These are phyloP conservation scores for Rhinopomastus cyanomelas DNA, from an alignment of 2,113 vertebrate species.

Conservation along the genomic window DNA sequence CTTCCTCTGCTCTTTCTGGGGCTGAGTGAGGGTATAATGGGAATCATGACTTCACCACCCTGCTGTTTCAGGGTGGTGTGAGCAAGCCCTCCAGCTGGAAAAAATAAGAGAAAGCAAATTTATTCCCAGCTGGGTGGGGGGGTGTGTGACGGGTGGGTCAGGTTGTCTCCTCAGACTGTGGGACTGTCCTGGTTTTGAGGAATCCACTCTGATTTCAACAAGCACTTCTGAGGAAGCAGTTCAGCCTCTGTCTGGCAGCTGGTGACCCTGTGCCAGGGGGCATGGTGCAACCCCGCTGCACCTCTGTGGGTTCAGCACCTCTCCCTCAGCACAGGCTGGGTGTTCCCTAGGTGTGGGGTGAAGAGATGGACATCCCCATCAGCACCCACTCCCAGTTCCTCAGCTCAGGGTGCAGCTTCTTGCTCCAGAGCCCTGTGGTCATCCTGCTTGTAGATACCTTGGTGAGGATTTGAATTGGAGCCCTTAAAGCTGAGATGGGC, in stretches of 20 bases:
- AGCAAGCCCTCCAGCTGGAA: neutral
- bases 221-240: neutral
- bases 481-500: neutral
- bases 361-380: neutral
- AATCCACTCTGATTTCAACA: neutral
- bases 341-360: neutral
- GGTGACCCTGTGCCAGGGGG: accelerated
- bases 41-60: slow-evolving; percentile 4
- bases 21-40: neutral
- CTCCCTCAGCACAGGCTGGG: neutral
- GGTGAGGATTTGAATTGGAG: neutral
- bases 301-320: neutral
- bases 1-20: neutral
- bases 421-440: accelerated
- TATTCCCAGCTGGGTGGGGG: neutral
- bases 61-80: neutral
- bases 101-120: neutral
- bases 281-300: accelerated
- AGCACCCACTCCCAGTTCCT: accelerated
- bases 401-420: neutral
- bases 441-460: neutral
- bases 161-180: neutral
- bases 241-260: neutral
- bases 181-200: accelerated
- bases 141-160: neutral